Percentiles rank a stretch among this genome's conserved stretches.
Evolutionary conservation across 2,888 invertebrate genomes (phyloP).

Genomic region (Sesia apiformis): DNA sequence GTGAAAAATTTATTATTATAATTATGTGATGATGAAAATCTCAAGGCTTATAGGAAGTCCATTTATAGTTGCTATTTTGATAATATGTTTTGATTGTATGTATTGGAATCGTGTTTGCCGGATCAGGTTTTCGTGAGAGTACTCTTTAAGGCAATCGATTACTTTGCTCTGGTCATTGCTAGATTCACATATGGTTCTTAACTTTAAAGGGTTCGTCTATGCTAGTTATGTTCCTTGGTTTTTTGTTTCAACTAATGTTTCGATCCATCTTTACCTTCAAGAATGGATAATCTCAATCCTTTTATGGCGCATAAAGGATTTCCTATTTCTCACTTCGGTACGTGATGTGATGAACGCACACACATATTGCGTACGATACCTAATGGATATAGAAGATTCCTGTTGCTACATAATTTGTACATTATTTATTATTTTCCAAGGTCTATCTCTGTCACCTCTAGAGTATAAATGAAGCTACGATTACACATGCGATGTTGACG

Average conservation of each 20-base stretch:
- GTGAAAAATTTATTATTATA: slow-evolving; percentile 1
- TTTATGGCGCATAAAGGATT: no score
- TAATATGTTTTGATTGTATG: slow-evolving; percentile 58
- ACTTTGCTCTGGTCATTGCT: slow-evolving; percentile 52
- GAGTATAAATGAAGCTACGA: no score
- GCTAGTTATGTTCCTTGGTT: slow-evolving; percentile 18
- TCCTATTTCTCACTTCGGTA: no score
- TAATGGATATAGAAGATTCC: no score
- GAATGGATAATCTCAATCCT: no score
- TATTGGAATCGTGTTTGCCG: slow-evolving; percentile 45
- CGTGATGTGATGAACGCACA: no score
- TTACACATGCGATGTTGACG: no score
- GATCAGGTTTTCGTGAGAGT: slow-evolving; percentile 58
- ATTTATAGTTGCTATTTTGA: slow-evolving; percentile 63
- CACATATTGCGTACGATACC: no score
- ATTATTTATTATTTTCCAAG: no score
- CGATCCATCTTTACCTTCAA: no score
- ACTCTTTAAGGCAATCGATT: slow-evolving; percentile 62
- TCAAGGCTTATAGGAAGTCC: slow-evolving; percentile 45
- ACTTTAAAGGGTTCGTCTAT: slow-evolving; percentile 17
- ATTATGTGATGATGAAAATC: slow-evolving; percentile 18
- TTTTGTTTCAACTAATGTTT: slow-evolving; percentile 6
- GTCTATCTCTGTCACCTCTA: no score
- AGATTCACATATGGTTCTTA: slow-evolving; percentile 24
- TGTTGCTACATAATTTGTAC: no score